Conservation (phyloP, 2,113 vertebrate species). For the Chaenocephalus aceratus region DNA sequence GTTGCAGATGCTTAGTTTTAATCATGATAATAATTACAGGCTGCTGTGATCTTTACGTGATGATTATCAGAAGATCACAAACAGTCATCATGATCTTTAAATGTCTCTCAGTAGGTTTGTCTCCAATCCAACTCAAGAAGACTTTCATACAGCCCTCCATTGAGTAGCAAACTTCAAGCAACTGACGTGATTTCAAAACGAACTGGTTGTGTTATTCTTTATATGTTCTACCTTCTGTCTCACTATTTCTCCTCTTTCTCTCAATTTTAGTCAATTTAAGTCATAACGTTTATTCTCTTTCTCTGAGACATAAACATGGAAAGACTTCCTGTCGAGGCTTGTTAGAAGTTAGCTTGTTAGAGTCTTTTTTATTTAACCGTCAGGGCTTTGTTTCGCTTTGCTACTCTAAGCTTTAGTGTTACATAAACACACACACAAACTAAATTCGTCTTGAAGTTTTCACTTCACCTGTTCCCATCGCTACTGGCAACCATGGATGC, state of each 20-base stretch:
- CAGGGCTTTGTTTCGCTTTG: constrained; percentile 27
- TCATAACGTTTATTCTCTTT: not conserved
- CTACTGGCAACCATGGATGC: constrained; percentile 65
- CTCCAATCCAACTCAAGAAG: no score
- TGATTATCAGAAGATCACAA: constrained; percentile 2
- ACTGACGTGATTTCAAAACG: no score
- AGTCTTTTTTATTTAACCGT: not conserved
- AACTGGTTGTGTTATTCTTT: no score
- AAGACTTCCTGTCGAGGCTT: constrained; percentile 3
- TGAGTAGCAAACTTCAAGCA: no score
- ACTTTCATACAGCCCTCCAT: no score
- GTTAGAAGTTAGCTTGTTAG: not conserved
- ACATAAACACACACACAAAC: constrained; percentile 16
- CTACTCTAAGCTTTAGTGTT: not conserved
- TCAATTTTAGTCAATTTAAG: not conserved
- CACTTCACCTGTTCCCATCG: constrained; percentile 66
- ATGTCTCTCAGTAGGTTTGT: not conserved
- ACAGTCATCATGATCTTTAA: constrained; percentile 16
- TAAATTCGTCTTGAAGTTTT: constrained; percentile 34
- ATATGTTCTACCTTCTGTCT: not conserved
- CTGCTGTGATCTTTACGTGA: constrained; percentile 10
- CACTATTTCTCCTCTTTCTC: not conserved
- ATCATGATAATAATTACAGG: not conserved
- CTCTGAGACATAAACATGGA: constrained; percentile 4
- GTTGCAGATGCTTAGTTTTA: not conserved